Base-by-base conservation (phyloP, 2,888 invertebrate genomes). In the Nomada ferruginata region DNA sequence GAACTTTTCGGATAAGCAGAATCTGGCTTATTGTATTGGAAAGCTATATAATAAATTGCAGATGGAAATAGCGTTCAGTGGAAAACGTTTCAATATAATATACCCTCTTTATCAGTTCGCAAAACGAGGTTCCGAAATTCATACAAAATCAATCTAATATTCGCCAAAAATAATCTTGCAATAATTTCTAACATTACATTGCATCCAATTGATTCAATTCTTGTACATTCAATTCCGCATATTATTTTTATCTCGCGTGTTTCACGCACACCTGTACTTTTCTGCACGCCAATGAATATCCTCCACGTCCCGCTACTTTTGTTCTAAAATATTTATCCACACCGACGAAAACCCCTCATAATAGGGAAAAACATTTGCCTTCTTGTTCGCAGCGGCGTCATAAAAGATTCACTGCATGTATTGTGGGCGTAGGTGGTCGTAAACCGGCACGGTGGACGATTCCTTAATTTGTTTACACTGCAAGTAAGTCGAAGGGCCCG, bases 381-480 rank as follows among this genome's bases (percentile, higher is more conserved):
- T 23, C 52, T 57, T 60, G 76, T 53, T 71, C 42, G 47, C 47
- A 85, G 87, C 85, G 75, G 84, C 70, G 82, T 89, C 86, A 89
- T 91, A 87, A 90, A 90, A 91, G 87, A 91, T 92, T 91, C 89
- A 89, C 83, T 85, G 87, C 89, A 87, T 86, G 82, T 89, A 87
- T 91, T 86, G 87, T 88, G 80, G 76, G 80, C 80, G 64, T 74
- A 66, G 63, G 79, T 42, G 76, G 87, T 89, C 91, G 88, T 91
- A 91, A 92, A 91, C 82, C 90, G 88, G 78, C 85, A 82, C 87
- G 86, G 85, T 86, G 87, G 89, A 90, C 91, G 91, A 91, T 92
- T 92, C 93, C 92, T 92, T 93, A 93, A 93, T 93, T 93, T 93
- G 92, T 92, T 93, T 92, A 92, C 93, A 92, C 91, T 92, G 91